These are phyloP conservation scores for Calcarius lapponicus DNA, from an alignment of 2,797 vertebrate genomes.

Conservation along the genomic window DNA sequence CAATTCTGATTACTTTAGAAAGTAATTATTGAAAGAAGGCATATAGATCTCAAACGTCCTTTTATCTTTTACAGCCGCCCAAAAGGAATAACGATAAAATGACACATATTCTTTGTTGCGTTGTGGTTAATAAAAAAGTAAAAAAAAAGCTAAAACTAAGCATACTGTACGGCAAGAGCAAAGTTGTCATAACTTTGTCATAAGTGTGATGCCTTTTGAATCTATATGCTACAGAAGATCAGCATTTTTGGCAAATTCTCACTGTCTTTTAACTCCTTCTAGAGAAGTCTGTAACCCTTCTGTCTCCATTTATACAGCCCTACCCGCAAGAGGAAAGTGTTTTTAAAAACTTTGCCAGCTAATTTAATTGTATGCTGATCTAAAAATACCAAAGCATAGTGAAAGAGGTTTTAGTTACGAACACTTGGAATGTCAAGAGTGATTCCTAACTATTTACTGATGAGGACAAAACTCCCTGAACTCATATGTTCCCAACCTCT, in stretches of 20 bases:
- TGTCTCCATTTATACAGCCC: neutral
- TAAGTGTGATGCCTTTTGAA: neutral
- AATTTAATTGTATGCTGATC: neutral
- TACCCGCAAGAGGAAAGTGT: neutral
- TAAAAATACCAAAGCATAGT: neutral
- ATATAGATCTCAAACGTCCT: neutral
- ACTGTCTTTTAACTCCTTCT: neutral
- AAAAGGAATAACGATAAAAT: slow-evolving; percentile 4
- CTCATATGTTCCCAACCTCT: fast-evolving
- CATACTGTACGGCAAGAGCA: neutral
- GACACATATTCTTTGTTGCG: neutral
- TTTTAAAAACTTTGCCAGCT: neutral
- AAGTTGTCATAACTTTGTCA: neutral
- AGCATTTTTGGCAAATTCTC: neutral
- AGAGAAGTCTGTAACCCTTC: neutral
- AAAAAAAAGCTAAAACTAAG: neutral
- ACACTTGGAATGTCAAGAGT: neutral
- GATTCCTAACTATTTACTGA: neutral
- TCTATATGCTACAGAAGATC: neutral
- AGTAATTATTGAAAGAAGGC: slow-evolving; percentile 18
- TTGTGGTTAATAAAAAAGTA: neutral
- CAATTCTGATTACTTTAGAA: neutral
- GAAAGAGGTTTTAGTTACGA: neutral
- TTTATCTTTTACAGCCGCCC: neutral
- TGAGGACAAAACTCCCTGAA: neutral